Conservation (phyloP, 2,797 vertebrate genomes). For the Acanthiza pusilla region DNA sequence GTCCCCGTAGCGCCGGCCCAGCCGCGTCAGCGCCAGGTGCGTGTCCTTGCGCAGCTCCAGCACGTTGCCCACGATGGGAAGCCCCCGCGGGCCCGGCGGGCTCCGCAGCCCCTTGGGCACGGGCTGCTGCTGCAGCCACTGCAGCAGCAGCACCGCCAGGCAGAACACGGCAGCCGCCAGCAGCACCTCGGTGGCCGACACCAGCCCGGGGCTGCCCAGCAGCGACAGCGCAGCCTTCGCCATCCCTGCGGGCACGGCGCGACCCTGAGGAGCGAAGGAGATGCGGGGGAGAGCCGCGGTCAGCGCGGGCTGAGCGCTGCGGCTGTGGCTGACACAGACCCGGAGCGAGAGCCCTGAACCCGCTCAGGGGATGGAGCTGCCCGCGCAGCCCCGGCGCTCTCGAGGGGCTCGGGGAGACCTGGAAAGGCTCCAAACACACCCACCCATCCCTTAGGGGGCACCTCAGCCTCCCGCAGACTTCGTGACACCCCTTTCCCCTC, state of each 20-base stretch:
- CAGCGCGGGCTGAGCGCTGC: accelerated
- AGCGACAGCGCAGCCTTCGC: neutral
- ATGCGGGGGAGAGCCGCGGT: neutral
- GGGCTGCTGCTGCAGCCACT: neutral
- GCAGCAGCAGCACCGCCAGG: constrained; percentile 75
- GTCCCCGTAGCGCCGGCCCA: constrained; percentile 82
- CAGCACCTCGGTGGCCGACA: constrained; percentile 78
- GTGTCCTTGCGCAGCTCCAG: constrained; percentile 79
- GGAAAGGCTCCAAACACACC: neutral
- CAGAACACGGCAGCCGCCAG: constrained; percentile 62
- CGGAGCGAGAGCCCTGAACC: neutral
- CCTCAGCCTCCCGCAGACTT: too few relatives aligned
- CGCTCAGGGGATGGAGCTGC: neutral
- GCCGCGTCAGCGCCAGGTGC: constrained; percentile 78
- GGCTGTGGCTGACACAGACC: too few relatives aligned
- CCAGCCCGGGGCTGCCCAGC: neutral
- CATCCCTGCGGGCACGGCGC: neutral
- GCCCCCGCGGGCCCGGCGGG: constrained; percentile 82
- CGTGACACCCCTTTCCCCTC: accelerated
- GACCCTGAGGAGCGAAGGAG: neutral
- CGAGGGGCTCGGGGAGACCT: too few relatives aligned
- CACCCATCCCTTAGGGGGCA: accelerated
- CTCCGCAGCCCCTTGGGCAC: constrained; percentile 79
- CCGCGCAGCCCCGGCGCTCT: too few relatives aligned
- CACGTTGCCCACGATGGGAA: constrained; percentile 85